phyloP scores from a whole-genome alignment of 1,140 invertebrate species.

The Elymnias hypermnestra region DNA sequence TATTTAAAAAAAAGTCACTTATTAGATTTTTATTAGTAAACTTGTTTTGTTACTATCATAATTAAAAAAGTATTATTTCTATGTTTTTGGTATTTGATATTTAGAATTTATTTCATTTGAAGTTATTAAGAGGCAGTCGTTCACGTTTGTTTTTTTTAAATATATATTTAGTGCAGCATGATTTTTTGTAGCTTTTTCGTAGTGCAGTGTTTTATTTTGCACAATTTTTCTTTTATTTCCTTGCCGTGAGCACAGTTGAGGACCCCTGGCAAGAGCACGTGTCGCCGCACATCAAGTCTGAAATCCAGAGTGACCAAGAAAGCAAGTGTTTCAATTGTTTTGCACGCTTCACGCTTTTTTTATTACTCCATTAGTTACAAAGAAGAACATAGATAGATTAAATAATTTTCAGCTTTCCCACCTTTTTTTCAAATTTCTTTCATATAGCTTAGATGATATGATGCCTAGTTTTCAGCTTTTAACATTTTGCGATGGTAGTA shows the following conservation, averaged over 20 bases:
- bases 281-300: slow-evolving; percentile 35
- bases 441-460: no score
- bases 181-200: slow-evolving; percentile 11
- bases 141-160: no score
- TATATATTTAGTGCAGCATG: slow-evolving; percentile 15
- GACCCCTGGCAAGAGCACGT: slow-evolving; percentile 28
- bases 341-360: slow-evolving; percentile 13
- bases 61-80: no score
- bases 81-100: no score
- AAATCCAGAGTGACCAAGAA: slow-evolving; percentile 54
- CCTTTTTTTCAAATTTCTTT: no score
- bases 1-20: background rate
- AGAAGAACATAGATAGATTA: background rate
- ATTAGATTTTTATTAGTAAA: background rate
- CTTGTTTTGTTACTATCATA: no score
- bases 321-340: slow-evolving; percentile 56
- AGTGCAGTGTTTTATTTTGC: slow-evolving; percentile 21
- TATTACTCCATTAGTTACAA: background rate
- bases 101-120: no score
- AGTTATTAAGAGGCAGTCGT: no score
- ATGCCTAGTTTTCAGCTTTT: no score
- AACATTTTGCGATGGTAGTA: no score
- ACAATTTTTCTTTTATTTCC: slow-evolving; percentile 24
- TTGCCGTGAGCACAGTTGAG: slow-evolving; percentile 37
- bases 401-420: no score